Base-by-base conservation (phyloP, 2,113 vertebrate species). In the Toxostoma redivivum region DNA sequence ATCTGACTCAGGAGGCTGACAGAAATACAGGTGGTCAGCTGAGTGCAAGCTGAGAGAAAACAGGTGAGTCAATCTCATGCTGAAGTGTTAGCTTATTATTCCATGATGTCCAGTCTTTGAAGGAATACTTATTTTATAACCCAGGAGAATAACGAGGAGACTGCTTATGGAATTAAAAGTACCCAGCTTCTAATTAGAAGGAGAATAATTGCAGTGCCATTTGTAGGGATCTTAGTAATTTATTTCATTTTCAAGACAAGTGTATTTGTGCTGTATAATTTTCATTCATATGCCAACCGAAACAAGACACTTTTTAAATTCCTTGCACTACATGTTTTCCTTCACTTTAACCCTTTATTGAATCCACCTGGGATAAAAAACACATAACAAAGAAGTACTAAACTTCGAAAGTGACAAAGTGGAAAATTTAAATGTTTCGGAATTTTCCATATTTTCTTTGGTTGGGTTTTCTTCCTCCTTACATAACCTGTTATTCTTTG, bases 101-200 rank as follows among this genome's bases (percentile, higher is more conserved):
- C 22, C 74, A 58, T 37, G 74, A 80, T 10, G 11, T 7, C 30
- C 31, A 15, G 38, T 42, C 70, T 95, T 97, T 92, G 65, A 94
- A 91, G 62, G 44, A 88, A 87, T 62, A 73, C 13, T 60, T 93
- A 64, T 81, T 95, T 92, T 88, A 82, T 82, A 96, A 72, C 42
- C 38, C 48, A 66, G n/a, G 54, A 91, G 62, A 90, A 66, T 38
- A 95, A 77, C 2, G 2, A 94, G 54, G 30, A 96, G 58, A 37
- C 33, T 86, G 19, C 28, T 50, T 47, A 85, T 21, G 27, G 54
- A 92, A 83, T 95, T 66, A 94, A 81, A 78, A 67, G 33, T 86
- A 90, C 47, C 31, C 19, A 94, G 56, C 47, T 88, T 95, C 67
- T 81, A 94, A 94, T 86, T 92, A 82, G 35, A 94, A 77, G 60